Evolutionary conservation across 2,113 vertebrate species (phyloP).

Genomic region (Salvator merianae): DNA sequence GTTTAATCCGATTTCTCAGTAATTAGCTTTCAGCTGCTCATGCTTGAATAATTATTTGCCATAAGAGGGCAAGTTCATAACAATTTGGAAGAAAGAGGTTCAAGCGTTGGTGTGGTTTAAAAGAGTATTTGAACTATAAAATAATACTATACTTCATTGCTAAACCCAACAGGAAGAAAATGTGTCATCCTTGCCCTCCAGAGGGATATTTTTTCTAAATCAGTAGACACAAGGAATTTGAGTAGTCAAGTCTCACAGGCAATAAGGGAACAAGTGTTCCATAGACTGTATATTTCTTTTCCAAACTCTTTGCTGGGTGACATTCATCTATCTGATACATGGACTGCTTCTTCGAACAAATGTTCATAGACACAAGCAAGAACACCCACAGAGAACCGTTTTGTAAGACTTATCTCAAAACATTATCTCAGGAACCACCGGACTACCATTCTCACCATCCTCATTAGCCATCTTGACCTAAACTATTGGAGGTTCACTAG

Average conservation of each 20-base stretch:
- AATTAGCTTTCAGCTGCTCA: background rate
- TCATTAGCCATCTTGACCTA: too few species aligned
- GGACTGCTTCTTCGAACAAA: background rate
- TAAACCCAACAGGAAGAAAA: background rate
- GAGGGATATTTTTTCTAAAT: background rate
- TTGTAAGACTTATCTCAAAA: background rate
- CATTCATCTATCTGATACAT: too few species aligned
- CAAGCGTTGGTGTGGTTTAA: background rate
- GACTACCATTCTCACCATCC: background rate
- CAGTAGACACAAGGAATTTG: background rate
- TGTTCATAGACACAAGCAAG: background rate
- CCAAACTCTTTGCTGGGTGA: background rate
- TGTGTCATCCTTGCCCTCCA: background rate
- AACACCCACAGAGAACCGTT: too few species aligned
- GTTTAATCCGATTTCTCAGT: background rate
- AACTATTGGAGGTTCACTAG: too few species aligned
- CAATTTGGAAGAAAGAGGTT: background rate
- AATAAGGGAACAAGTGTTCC: background rate
- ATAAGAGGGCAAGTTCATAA: background rate
- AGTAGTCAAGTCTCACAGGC: background rate
- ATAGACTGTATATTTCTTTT: background rate
- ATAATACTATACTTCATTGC: background rate
- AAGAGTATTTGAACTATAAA: background rate
- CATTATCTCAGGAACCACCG: too few species aligned
- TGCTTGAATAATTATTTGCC: background rate